Percentiles rank a stretch among this genome's conserved stretches.
Evolutionary conservation across 1,140 invertebrate species (phyloP).

Genomic region (Drosophila paulistorum): DNA sequence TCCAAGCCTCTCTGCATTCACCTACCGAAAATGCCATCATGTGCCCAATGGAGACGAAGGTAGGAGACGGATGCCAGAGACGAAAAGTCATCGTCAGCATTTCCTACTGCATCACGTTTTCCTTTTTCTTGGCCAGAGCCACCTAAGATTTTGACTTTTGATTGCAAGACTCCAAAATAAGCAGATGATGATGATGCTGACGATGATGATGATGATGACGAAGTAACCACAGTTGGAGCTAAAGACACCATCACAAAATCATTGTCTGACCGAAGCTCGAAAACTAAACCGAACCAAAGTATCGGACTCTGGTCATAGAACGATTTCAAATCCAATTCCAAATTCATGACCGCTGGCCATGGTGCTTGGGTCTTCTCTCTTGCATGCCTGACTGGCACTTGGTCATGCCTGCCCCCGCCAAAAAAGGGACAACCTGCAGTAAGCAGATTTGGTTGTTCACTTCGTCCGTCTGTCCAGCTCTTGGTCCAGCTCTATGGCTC

Average conservation of each 20-base stretch:
- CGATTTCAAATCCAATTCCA: constrained; percentile 59
- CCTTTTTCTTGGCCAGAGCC: constrained; percentile 48
- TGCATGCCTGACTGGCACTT: constrained; percentile 47
- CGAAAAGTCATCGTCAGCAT: constrained; percentile 70
- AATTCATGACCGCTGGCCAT: constrained; percentile 60
- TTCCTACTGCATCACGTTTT: constrained; percentile 80
- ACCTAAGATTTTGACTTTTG: constrained; percentile 77
- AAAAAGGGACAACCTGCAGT: constrained; percentile 72
- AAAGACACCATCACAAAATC: constrained; percentile 29
- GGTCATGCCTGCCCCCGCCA: constrained; percentile 10
- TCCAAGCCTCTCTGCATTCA: constrained; percentile 55
- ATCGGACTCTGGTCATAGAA: constrained; percentile 48
- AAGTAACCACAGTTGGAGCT: constrained; percentile 49
- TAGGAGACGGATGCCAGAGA: neutral
- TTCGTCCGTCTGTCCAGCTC: no score
- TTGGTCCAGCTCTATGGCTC: constrained; percentile 33
- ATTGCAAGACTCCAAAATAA: constrained; percentile 45
- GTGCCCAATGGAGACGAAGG: neutral
- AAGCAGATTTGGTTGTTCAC: constrained; percentile 28
- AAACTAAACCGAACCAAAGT: constrained; percentile 29
- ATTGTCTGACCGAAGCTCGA: constrained; percentile 50
- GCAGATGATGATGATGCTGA: constrained; percentile 2
- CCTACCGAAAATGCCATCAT: constrained; percentile 45
- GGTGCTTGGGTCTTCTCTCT: constrained; percentile 14
- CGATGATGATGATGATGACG: constrained; percentile 35